Conservation (phyloP, 2,888 invertebrate genomes). For the Conomelus anceps region DNA sequence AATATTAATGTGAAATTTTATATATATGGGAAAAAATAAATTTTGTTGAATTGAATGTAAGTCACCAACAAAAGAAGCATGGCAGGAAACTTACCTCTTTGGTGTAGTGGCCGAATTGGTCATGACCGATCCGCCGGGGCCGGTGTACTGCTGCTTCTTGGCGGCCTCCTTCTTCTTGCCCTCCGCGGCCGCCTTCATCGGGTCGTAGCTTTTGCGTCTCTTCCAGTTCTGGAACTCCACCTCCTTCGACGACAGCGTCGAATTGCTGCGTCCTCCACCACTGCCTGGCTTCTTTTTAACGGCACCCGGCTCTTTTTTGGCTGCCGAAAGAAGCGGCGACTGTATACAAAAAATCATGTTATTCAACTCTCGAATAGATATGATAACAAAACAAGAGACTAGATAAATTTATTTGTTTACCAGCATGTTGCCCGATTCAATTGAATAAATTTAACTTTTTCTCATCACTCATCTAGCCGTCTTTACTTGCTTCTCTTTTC, state of each 20-base stretch:
- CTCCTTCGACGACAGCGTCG: slow-evolving; percentile 68
- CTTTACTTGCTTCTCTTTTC: too few species aligned
- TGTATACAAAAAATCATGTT: slow-evolving; percentile 13
- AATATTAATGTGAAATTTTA: too few species aligned
- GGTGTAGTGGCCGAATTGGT: slow-evolving; percentile 36
- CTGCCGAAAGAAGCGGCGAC: slow-evolving; percentile 30
- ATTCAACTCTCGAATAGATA: too few species aligned
- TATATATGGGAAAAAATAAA: too few species aligned
- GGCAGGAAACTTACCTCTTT: slow-evolving; percentile 36
- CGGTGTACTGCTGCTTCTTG: slow-evolving; percentile 26
- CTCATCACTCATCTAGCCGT: too few species aligned
- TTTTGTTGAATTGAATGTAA: too few species aligned
- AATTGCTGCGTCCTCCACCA: slow-evolving; percentile 57
- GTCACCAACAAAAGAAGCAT: too few species aligned
- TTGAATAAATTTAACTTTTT: too few species aligned
- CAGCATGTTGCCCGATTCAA: too few species aligned
- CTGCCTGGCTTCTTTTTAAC: slow-evolving; percentile 51
- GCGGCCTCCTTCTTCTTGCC: slow-evolving; percentile 54
- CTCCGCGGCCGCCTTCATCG: slow-evolving; percentile 87
- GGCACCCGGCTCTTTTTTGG: slow-evolving; percentile 35
- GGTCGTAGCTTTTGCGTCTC: slow-evolving; percentile 90
- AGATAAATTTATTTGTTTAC: too few species aligned
- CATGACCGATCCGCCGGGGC: slow-evolving; percentile 27
- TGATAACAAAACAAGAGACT: too few species aligned
- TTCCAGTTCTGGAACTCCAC: slow-evolving; percentile 93